Evolutionary conservation across 2,797 vertebrate species (phyloP).

Genomic region (Sebastes elongatus): DNA sequence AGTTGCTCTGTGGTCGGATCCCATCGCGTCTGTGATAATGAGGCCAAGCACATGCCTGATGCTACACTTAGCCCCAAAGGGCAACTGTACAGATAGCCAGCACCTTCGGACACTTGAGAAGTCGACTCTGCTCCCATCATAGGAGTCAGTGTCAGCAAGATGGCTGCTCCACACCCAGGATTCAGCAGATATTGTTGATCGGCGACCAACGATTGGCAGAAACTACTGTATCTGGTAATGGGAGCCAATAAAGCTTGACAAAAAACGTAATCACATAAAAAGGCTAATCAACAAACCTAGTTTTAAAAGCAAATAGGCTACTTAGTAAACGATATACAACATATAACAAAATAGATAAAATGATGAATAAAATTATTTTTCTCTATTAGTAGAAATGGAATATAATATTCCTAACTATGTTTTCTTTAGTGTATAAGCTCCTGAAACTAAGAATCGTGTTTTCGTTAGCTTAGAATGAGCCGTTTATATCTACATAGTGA

Average conservation of each 20-base stretch:
- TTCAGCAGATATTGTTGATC: background rate
- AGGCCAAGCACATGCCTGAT: constrained; percentile 64
- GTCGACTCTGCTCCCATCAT: background rate
- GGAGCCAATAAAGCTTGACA: background rate
- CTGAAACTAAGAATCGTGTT: too few species aligned
- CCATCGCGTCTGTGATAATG: constrained; percentile 43
- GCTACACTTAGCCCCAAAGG: constrained; percentile 42
- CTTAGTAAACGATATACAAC: background rate
- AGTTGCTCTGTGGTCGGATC: constrained; percentile 46
- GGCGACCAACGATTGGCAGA: background rate
- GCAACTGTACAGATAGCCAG: background rate
- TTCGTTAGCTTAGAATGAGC: too few species aligned
- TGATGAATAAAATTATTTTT: too few species aligned
- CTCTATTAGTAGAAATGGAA: too few species aligned
- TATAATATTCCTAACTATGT: too few species aligned
- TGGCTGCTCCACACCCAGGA: background rate
- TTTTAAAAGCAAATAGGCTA: background rate
- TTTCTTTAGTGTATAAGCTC: too few species aligned
- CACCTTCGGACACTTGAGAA: background rate
- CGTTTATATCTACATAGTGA: too few species aligned
- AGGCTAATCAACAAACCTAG: background rate
- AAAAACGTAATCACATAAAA: too few species aligned
- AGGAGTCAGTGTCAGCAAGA: background rate
- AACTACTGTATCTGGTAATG: background rate
- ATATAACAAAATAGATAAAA: background rate